phyloP scores from a whole-genome alignment of 2,888 invertebrate genomes.

The Hecatera dysodea region DNA sequence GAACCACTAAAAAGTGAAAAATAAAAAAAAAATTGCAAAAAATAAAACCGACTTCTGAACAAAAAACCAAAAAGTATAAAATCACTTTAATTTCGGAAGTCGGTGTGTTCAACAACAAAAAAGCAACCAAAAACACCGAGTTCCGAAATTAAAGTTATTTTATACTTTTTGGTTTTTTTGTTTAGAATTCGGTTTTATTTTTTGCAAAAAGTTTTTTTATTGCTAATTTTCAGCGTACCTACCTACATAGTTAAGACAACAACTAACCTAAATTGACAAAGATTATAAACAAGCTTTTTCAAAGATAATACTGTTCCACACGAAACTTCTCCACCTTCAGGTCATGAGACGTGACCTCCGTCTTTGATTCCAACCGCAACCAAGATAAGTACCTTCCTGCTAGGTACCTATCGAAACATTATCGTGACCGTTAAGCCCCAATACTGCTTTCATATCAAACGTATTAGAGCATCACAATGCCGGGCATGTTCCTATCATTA shows the following conservation, averaged over 20 bases:
- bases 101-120: too few relatives aligned
- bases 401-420: conserved; percentile 27
- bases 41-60: too few relatives aligned
- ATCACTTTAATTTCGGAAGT: too few relatives aligned
- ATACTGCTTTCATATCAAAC: conserved; percentile 52
- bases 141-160: too few relatives aligned
- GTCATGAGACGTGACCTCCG: conserved; percentile 46
- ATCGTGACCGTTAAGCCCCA: conserved; percentile 57
- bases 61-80: too few relatives aligned
- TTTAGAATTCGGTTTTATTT: too few relatives aligned
- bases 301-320: background rate
- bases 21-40: too few relatives aligned
- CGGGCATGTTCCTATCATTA: conserved; percentile 66
- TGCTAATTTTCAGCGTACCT: too few relatives aligned
- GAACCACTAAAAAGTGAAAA: too few relatives aligned
- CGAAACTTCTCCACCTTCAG: background rate
- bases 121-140: too few relatives aligned
- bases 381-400: conserved; percentile 1
- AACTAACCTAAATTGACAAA: conserved; percentile 12
- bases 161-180: too few relatives aligned
- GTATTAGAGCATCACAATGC: conserved; percentile 63
- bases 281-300: background rate
- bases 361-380: conserved; percentile 41
- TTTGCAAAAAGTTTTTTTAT: too few relatives aligned
- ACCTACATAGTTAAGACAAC: background rate